Conservation (phyloP, 53 echinoderm and acorn worm species). For the Mesocentrotus franciscanus region DNA sequence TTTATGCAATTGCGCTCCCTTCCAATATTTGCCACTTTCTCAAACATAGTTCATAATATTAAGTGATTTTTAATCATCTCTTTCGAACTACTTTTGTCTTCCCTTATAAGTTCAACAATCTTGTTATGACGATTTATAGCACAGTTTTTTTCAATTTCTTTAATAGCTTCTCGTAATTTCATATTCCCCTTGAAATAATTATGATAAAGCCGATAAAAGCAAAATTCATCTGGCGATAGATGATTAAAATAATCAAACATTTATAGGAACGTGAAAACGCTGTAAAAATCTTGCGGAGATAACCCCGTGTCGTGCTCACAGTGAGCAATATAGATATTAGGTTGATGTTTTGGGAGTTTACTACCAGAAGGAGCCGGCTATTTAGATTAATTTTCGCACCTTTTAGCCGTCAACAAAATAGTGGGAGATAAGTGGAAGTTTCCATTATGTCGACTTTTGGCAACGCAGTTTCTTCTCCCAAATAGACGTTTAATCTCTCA, state of each 20-base stretch:
- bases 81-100: background rate
- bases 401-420: conserved; percentile 42
- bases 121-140: conserved; percentile 33
- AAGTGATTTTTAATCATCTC: conserved; percentile 23
- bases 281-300: background rate
- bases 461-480: background rate
- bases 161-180: conserved; percentile 25
- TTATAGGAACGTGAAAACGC: conserved; percentile 37
- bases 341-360: conserved; percentile 38
- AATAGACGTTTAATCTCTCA: conserved; percentile 48
- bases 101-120: background rate
- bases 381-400: conserved; percentile 38
- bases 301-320: background rate
- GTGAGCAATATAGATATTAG: conserved; percentile 57
- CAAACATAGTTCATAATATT: background rate
- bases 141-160: conserved; percentile 10
- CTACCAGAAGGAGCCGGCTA: conserved; percentile 27
- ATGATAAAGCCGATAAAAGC: conserved; percentile 5
- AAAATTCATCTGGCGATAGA: conserved; percentile 23
- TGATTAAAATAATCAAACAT: conserved; percentile 59
- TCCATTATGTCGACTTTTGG: conserved; percentile 18
- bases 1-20: background rate
- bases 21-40: background rate
- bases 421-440: conserved; percentile 29
- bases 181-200: background rate